These are phyloP conservation scores for Thymelicus acteon DNA, from an alignment of 2,888 invertebrate genomes.

Conservation along the genomic window DNA sequence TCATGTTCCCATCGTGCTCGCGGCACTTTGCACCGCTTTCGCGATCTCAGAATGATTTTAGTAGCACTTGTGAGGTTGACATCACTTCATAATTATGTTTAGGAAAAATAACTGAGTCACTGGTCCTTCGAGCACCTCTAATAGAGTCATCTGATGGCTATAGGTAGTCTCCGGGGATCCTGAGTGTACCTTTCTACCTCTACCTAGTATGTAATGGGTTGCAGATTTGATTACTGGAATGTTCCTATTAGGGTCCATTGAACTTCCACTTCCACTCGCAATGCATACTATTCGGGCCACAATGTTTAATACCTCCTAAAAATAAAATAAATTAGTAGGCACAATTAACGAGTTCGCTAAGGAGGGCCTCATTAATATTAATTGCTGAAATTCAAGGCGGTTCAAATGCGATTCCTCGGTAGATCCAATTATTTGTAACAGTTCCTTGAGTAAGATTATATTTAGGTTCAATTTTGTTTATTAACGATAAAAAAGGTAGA, in stretches of 20 bases:
- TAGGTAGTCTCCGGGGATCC: too few relatives aligned
- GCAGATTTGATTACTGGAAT: too few relatives aligned
- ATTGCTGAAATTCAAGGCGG: conserved; percentile 16
- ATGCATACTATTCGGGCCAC: too few relatives aligned
- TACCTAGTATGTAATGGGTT: too few relatives aligned
- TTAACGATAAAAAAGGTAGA: not conserved
- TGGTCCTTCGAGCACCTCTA: too few relatives aligned
- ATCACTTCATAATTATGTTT: not conserved
- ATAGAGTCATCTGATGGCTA: too few relatives aligned
- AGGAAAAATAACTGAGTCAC: too few relatives aligned
- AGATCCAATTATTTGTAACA: conserved; percentile 6
- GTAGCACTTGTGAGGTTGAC: not conserved
- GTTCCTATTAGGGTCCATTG: not conserved
- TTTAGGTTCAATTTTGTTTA: not conserved
- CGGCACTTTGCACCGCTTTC: conserved; percentile 18
- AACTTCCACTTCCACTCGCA: not conserved
- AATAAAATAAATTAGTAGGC: conserved; percentile 11
- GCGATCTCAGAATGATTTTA: conserved; percentile 10
- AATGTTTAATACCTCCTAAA: not conserved
- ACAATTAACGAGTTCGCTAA: conserved; percentile 7
- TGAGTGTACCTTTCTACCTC: too few relatives aligned
- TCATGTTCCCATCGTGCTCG: conserved; percentile 24
- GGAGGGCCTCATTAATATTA: conserved; percentile 18
- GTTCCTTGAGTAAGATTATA: not conserved
- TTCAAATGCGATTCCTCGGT: conserved; percentile 5